A percentile compares a stretch with the other conserved stretches of the same genome.
These are phyloP conservation scores for Danionella cerebrum DNA, from an alignment of 2,113 vertebrate species.

Conservation along the genomic window DNA sequence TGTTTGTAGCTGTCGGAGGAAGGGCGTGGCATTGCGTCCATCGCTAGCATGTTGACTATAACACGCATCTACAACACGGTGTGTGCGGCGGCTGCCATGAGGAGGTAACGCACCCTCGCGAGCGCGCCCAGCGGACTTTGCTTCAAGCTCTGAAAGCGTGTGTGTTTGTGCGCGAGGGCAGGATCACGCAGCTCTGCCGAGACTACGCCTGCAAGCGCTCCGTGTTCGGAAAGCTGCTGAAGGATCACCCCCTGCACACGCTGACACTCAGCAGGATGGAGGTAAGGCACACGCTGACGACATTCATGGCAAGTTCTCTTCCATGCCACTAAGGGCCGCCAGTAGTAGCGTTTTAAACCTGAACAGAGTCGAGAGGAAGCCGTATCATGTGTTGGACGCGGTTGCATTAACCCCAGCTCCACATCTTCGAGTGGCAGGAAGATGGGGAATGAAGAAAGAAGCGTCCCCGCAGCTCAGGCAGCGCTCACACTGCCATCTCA, in stretches of 20 bases:
- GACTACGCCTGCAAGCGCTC: constrained; percentile 68
- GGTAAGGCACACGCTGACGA: constrained; percentile 47
- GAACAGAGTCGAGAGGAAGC: no score
- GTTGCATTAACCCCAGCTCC: no score
- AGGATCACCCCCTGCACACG: constrained; percentile 74
- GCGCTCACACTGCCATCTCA: neutral
- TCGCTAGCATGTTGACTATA: constrained; percentile 77
- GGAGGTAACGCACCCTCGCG: constrained; percentile 58
- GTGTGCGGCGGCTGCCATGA: constrained; percentile 68
- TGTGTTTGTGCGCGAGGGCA: constrained; percentile 38
- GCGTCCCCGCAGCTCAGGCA: no score
- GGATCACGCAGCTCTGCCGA: constrained; percentile 69
- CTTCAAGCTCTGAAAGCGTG: neutral
- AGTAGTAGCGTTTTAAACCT: no score
- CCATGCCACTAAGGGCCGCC: no score
- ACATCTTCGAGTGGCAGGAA: no score
- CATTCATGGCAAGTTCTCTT: no score
- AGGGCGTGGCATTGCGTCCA: constrained; percentile 74
- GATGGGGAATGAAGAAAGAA: no score
- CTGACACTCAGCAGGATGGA: constrained; percentile 77
- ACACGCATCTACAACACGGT: constrained; percentile 76
- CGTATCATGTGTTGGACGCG: no score
- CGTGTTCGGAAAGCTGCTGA: constrained; percentile 75
- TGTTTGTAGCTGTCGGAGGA: constrained; percentile 69
- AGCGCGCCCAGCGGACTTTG: neutral